Evolutionary conservation across 2,888 invertebrate genomes (phyloP), one percentile per base, ranked within the genome.

Genomic region (Ctenicera cuprea): DNA sequence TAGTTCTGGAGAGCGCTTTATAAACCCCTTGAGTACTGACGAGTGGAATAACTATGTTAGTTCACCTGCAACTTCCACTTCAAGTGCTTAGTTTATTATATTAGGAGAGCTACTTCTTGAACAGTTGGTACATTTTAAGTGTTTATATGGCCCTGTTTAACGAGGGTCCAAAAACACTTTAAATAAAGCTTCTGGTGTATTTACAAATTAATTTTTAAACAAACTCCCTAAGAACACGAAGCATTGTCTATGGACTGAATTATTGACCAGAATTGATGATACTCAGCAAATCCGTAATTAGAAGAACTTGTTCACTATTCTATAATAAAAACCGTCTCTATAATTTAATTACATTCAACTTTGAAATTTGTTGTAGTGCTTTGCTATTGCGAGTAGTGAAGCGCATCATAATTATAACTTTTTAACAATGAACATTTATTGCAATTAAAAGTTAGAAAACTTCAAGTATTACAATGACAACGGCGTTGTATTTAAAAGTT

Each of bases 21-120:
- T 30, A 66, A 74, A 74, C 59, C 70, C 50, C 69, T 65, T 20
- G 69, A 74, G 61, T 45, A 52, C 48, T 38, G 48, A 69, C 45
- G 62, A 70, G 69, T 59, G 45, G 59, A 70, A 70, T 74, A 70
- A 74, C 69, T 57, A 64, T 74, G 73, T 74, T 74, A 74, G 73
- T 65, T 74, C 73, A 74, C 73, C 73, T 69, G 70, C 64, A 74
- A 38, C 63, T 65, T 52, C 69, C 52, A 65, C 52, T 54, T 54
- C 43, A 63, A 69, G 62, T 52, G 62, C 54, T 63, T 68, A 41
- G 52, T 65, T 74, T 74, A 74, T 74, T 65, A 64, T 65, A 74
- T 74, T 73, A 73, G 38, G 54, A 57, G 61, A 68, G 65, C 30
- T 41, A 26, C 22, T 66, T 61, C 71, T 71, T 71, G 64, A 71